These are phyloP conservation scores for Athene noctua DNA, from an alignment of 2,113 vertebrate genomes.

Conservation along the genomic window DNA sequence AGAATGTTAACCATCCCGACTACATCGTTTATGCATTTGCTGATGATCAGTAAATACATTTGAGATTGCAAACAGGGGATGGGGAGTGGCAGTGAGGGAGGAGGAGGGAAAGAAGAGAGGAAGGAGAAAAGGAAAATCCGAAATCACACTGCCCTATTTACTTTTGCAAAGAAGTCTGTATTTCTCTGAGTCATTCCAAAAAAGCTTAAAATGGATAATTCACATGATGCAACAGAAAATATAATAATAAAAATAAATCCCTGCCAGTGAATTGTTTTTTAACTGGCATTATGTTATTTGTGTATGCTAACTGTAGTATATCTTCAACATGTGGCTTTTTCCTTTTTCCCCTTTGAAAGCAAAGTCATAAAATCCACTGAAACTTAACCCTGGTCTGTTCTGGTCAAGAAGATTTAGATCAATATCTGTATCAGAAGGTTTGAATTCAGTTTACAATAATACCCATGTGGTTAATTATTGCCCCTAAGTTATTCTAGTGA, in stretches of 20 bases:
- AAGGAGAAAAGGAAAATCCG: not conserved
- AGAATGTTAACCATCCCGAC: not conserved
- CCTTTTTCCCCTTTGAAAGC: not conserved
- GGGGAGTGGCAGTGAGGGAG: not conserved
- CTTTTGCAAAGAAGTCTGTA: not conserved
- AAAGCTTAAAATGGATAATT: not conserved
- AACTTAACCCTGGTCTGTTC: not conserved
- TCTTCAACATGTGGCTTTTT: not conserved
- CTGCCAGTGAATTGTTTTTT: not conserved
- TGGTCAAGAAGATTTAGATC: not conserved
- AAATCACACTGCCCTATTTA: not conserved
- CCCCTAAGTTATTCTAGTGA: not conserved
- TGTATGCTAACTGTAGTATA: not conserved
- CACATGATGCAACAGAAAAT: not conserved
- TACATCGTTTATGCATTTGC: not conserved
- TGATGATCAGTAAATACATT: slow-evolving; percentile 11
- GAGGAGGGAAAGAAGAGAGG: not conserved
- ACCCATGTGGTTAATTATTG: not conserved
- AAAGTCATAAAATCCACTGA: not conserved
- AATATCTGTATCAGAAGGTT: not conserved
- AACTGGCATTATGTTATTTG: not conserved
- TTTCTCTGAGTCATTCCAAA: not conserved
- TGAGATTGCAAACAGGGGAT: not conserved
- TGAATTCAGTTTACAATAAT: not conserved
- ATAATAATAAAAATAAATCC: not conserved